phyloP scores from a whole-genome alignment of 1,140 invertebrate species.

The Drosophila equinoxialis region DNA sequence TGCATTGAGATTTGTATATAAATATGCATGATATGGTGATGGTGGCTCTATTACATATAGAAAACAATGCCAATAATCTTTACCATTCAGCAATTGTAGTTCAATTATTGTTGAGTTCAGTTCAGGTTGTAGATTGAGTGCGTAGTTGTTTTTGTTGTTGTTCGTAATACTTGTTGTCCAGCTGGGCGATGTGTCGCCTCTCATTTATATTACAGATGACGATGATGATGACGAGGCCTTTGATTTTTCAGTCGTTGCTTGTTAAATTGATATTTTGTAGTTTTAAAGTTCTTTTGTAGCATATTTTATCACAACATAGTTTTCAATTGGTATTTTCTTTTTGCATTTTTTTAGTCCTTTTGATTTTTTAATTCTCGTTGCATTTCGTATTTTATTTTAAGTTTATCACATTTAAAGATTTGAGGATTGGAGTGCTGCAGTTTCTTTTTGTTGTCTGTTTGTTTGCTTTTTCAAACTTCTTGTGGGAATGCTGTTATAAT shows the following conservation, averaged over 20 bases:
- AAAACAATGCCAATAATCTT: constrained; percentile 59
- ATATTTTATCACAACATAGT: constrained; percentile 35
- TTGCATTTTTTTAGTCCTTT: background rate
- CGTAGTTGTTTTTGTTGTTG: constrained; percentile 10
- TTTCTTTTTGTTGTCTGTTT: constrained; percentile 30
- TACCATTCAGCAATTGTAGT: constrained; percentile 63
- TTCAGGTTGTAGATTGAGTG: constrained; percentile 2
- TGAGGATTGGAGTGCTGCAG: constrained; percentile 22
- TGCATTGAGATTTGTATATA: background rate
- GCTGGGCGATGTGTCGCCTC: constrained; percentile 28
- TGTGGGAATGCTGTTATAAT: constrained; percentile 64
- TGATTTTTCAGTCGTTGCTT: constrained; percentile 39
- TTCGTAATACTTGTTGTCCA: constrained; percentile 34
- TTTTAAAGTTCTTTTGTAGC: constrained; percentile 30
- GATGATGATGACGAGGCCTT: constrained; percentile 23
- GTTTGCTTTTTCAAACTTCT: constrained; percentile 46
- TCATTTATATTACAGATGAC: constrained; percentile 27
- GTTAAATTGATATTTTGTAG: constrained; percentile 14
- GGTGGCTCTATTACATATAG: constrained; percentile 15
- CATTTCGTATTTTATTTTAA: constrained; percentile 26
- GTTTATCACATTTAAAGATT: constrained; percentile 55
- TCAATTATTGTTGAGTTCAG: constrained; percentile 29
- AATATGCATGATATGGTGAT: constrained; percentile 49
- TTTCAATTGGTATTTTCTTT: constrained; percentile 14
- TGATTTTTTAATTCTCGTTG: background rate